Percentiles rank a stretch among this genome's conserved stretches.
Conservation (phyloP, 2,888 invertebrate species). For the Chirona hameri region DNA sequence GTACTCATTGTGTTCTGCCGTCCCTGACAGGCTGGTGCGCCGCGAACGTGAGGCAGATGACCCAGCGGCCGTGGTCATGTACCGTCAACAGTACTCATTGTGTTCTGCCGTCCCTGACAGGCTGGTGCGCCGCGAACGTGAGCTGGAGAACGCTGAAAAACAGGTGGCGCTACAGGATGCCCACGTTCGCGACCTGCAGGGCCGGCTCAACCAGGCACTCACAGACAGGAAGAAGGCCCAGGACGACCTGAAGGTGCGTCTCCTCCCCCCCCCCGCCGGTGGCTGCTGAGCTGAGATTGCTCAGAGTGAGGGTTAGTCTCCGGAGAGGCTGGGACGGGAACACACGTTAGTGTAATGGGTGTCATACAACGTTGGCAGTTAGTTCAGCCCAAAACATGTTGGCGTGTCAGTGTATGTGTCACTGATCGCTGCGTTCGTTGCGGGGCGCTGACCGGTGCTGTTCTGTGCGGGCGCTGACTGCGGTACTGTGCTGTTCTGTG, state of each 20-base stretch:
- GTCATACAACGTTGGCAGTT: too few species aligned
- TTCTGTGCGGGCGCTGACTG: background rate
- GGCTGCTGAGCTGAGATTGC: background rate
- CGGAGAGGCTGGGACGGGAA: too few species aligned
- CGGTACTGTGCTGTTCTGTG: background rate
- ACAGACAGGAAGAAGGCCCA: constrained; percentile 76
- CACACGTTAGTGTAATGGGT: too few species aligned
- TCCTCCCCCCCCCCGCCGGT: background rate
- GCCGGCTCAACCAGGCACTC: constrained; percentile 71
- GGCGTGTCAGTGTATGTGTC: too few species aligned
- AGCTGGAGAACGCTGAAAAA: constrained; percentile 59
- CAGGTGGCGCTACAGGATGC: constrained; percentile 67
- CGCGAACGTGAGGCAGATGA: too few species aligned
- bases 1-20: too few species aligned
- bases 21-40: constrained; percentile 33
- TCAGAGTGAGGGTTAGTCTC: too few species aligned
- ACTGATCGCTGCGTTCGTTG: too few species aligned
- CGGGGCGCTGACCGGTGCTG: background rate
- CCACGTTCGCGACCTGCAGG: constrained; percentile 67
- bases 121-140: constrained; percentile 39
- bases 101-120: constrained; percentile 24
- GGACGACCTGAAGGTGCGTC: constrained; percentile 54
- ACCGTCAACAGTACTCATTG: too few species aligned
- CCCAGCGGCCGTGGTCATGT: too few species aligned
- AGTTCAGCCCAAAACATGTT: too few species aligned